Percentiles rank a stretch among this genome's conserved stretches.
phyloP scores from a whole-genome alignment of 2,113 vertebrate species.

The Brienomyrus longianalis region DNA sequence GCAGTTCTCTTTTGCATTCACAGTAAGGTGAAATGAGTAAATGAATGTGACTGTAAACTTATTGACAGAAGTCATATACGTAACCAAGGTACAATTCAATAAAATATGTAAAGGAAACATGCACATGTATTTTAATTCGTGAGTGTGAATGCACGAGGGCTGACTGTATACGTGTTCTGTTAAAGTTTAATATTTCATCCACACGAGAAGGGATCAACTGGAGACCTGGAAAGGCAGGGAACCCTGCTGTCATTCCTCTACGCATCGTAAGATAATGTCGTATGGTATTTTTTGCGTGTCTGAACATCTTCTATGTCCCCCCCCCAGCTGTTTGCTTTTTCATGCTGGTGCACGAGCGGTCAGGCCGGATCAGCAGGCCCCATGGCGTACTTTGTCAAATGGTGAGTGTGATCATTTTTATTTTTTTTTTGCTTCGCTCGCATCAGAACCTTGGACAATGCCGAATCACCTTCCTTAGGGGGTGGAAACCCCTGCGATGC shows the following conservation, averaged over 20 bases:
- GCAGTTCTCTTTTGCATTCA: too few species aligned
- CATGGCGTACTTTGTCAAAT: constrained; percentile 17
- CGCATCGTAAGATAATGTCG: neutral
- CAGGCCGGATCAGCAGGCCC: constrained; percentile 17
- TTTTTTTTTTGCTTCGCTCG: neutral
- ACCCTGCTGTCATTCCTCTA: neutral
- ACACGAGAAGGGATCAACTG: neutral
- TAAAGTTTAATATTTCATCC: neutral
- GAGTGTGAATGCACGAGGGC: too few species aligned
- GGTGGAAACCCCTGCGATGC: neutral
- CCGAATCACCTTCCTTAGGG: neutral
- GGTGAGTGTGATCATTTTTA: constrained; percentile 16
- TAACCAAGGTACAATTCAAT: too few species aligned
- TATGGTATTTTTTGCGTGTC: neutral
- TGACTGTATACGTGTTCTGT: neutral
- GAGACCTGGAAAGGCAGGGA: neutral
- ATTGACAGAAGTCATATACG: too few species aligned
- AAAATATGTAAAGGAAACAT: too few species aligned
- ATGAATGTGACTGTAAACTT: too few species aligned
- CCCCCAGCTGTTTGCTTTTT: constrained; percentile 24
- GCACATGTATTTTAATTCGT: too few species aligned
- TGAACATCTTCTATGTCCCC: neutral
- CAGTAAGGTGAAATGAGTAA: too few species aligned
- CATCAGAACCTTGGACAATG: neutral
- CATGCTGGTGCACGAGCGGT: neutral